phyloP scores from a whole-genome alignment of 2,888 invertebrate genomes.

The Altica lythri region DNA sequence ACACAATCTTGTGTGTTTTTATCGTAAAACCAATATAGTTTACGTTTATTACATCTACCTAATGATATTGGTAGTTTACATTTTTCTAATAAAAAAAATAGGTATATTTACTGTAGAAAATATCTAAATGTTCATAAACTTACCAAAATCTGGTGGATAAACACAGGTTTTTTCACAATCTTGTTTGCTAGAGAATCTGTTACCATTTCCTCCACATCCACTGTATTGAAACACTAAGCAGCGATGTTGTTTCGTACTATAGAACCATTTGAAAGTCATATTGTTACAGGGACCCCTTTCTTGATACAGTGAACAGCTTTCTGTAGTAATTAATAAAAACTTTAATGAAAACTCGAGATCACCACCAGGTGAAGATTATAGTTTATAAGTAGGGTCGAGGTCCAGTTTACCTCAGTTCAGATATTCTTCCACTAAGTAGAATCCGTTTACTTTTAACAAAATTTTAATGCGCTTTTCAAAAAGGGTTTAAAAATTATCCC shows the following conservation, averaged over 20 bases:
- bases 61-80: conserved; percentile 28
- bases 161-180: conserved; percentile 26
- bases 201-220: conserved; percentile 29
- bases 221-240: conserved; percentile 26
- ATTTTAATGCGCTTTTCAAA: too few relatives aligned
- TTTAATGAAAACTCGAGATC: background rate
- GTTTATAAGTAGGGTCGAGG: too few relatives aligned
- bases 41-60: conserved; percentile 16
- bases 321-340: conserved; percentile 19
- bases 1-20: conserved; percentile 17
- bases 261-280: conserved; percentile 26
- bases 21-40: conserved; percentile 28
- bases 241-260: conserved; percentile 12
- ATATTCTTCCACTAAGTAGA: too few relatives aligned
- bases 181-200: conserved; percentile 22
- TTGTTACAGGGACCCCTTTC: conserved; percentile 21
- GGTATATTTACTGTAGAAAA: background rate
- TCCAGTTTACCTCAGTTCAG: too few relatives aligned
- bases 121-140: background rate
- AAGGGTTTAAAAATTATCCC: too few relatives aligned
- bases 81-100: conserved; percentile 22
- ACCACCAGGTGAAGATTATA: too few relatives aligned
- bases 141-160: conserved; percentile 24
- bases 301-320: conserved; percentile 22
- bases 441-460: too few relatives aligned